A percentile compares a stretch with the other conserved stretches of the same genome.
Conservation (phyloP, 2,113 vertebrate genomes). For the Lagopus muta region DNA sequence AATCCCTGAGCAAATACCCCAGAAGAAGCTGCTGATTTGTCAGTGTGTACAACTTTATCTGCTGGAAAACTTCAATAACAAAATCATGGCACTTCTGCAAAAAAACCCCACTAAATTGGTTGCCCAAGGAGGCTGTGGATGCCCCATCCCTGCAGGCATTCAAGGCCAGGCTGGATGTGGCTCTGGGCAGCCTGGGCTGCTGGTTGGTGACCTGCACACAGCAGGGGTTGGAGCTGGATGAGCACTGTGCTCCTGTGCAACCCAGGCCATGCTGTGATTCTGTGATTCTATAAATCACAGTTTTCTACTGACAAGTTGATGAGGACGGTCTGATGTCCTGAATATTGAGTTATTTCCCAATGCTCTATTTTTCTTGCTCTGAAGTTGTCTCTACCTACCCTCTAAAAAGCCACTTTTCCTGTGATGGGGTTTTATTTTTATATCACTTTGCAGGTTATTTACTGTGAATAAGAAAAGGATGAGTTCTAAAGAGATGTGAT, state of each 20-base stretch:
- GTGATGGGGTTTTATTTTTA: constrained; percentile 10
- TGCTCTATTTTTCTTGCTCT: neutral
- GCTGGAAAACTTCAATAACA: constrained; percentile 19
- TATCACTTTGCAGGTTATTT: constrained; percentile 17
- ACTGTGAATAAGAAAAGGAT: neutral
- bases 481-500: neutral
- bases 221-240: no score
- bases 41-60: neutral
- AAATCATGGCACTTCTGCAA: neutral
- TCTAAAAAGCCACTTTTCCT: constrained; percentile 15
- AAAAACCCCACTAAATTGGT: neutral
- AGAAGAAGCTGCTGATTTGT: constrained; percentile 10
- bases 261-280: no score
- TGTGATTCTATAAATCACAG: neutral
- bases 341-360: constrained; percentile 41
- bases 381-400: neutral
- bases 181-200: no score
- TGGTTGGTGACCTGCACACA: no score
- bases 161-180: no score
- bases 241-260: no score
- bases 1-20: constrained; percentile 43
- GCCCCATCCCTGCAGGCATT: no score
- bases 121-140: no score
- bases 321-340: neutral
- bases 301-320: constrained; percentile 36